Base-by-base conservation (phyloP, 2,888 invertebrate species). In the Calameuta filiformis region DNA sequence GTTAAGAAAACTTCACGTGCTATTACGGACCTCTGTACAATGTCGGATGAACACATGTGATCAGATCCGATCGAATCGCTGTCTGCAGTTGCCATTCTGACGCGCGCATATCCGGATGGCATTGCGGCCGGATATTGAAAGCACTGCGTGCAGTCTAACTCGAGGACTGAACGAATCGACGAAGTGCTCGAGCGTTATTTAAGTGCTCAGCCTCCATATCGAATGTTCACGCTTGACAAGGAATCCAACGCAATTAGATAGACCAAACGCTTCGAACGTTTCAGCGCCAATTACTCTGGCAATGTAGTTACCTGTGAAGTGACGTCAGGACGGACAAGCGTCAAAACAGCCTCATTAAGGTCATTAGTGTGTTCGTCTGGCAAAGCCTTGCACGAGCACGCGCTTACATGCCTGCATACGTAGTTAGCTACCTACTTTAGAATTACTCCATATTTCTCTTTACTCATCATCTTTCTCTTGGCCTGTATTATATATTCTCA, bases 171-270 rank as follows among this genome's bases (percentile, higher is more conserved):
- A 56, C 56, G 56, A 56, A 56, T 56, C 56, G 56, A 23, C 35
- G 23, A 74, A 74, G 33, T 35, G 37, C 11, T 34, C 31, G 34
- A 34, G 34, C 33, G 34, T 74, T 74, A 74, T 74, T 35, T 23
- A 30, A 34, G n/a, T 34, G 56, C 56, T 33, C 34, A 23, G 78
- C 82, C 83, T 80, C 84, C 83, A 85, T 87, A 87, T 87, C 85
- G 85, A 83, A 81, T 78, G 83, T 84, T 85, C 83, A 82, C 84
- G 83, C 85, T 87, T 84, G 87, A 86, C 87, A 85, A 87, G 87
- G 88, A 88, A 87, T 88, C 84, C 84, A 79, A 81, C 77, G 86
- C 88, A 89, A 89, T 89, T 89, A 89, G 87, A 84, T 77, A 84
- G 75, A 82, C 81, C 81, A 81, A 85, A 82, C 79, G 81, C 82